Evolutionary conservation across 2,113 vertebrate species (phyloP).

Genomic region (Herpetotheres cachinnans): DNA sequence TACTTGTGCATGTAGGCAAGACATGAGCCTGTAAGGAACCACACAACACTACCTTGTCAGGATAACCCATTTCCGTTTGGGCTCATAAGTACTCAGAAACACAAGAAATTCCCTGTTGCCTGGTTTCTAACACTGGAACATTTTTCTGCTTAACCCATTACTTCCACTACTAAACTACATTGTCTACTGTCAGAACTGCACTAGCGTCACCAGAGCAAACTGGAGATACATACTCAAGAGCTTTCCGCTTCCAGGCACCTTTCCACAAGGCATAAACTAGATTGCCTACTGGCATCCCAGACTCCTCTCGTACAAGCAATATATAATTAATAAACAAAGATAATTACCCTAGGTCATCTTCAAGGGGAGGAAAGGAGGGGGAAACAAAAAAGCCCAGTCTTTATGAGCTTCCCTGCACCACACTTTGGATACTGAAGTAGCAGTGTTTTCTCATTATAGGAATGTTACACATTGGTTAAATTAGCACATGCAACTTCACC

Average conservation of each 20-base stretch:
- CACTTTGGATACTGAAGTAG: not conserved
- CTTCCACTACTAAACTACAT: not conserved
- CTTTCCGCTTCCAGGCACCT: not conserved
- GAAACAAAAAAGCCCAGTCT: not conserved
- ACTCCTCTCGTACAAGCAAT: not conserved
- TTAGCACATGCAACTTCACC: not conserved
- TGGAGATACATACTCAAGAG: not conserved
- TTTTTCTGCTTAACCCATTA: not conserved
- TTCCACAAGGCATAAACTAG: not conserved
- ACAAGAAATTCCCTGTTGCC: not conserved
- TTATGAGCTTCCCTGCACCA: not conserved
- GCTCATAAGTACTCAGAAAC: not conserved
- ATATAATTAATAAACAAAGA: not conserved
- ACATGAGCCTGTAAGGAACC: not conserved
- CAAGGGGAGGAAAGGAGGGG: rapidly evolving
- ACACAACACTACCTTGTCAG: not conserved
- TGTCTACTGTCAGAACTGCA: not conserved
- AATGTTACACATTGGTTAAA: not conserved
- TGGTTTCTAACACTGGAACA: not conserved
- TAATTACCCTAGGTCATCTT: not conserved
- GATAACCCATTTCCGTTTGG: not conserved
- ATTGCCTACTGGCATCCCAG: not conserved
- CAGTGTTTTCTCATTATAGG: not conserved
- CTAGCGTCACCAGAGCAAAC: not conserved
- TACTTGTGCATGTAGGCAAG: rapidly evolving